Base-by-base conservation (phyloP, 2,113 vertebrate species). In the Puntigrus tetrazona region DNA sequence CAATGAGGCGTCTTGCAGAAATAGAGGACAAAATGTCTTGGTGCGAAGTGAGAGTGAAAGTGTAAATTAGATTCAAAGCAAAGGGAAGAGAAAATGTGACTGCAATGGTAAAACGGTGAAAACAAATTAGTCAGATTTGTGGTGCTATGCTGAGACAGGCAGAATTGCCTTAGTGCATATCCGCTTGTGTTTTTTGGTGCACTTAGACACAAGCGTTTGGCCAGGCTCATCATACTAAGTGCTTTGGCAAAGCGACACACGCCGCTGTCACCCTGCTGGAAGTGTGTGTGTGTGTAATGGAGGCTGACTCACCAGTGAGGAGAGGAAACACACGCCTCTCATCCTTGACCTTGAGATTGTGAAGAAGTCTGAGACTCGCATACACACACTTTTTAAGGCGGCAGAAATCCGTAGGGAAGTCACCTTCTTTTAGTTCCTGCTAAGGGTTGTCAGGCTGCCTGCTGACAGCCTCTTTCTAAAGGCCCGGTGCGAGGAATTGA, bases 301-400 rank as follows among this genome's bases (percentile, higher is more conserved):
- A 78, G 27, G 80, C 75, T 83, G 86, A 87, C 86, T 87, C 83
- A 87, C 85, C 67, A 78, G n/a, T 82, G 59, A 78, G 78, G 80
- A 83, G 57, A 63, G 41, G 59, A 78, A 27, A 73, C 47, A 57
- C 84, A 67, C 22, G 3, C 82, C 81, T 78, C 55, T 84, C 83
- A 85, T 86, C 80, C 80, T 77, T 88, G 83, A 88, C 87, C 82
- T 86, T 88, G 87, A 84, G 61, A n/a, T 22, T 52, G 31, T 47
- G 45, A 75, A 74, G 52, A 61, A 85, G 47, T 22, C 69, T 61
- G n/a, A 83, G 43, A 74, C 81, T 83, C 72, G 70, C 78, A 85
- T 9, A 67, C 70, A 86, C 57, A 76, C 79, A 85, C 29, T 69
- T 72, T 55, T 4, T 57, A 29, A 77, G 20, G 52, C 61, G 45